Conservation (phyloP, 2,888 invertebrate genomes). For the Orthosia incerta region DNA sequence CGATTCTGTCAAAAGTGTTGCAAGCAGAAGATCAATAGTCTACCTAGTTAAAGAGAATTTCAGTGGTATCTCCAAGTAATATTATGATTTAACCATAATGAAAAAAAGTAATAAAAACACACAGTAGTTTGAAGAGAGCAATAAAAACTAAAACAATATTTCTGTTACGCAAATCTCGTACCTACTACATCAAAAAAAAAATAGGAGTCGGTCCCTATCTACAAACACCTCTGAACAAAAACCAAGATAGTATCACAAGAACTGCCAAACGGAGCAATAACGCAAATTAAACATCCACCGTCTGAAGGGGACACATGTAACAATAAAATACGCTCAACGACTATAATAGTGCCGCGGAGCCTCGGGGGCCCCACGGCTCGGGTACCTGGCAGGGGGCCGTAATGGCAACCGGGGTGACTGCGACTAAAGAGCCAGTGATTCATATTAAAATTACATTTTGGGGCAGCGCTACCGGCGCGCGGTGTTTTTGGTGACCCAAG, state of each 20-base stretch:
- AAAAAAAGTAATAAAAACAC: background rate
- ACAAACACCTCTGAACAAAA: slow-evolving; percentile 3
- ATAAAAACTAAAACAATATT: no score
- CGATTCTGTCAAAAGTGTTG: slow-evolving; percentile 4
- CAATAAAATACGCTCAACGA: slow-evolving; percentile 62
- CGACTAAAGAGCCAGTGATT: slow-evolving; percentile 63
- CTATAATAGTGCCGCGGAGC: slow-evolving; percentile 51
- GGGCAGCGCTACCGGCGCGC: slow-evolving; percentile 29
- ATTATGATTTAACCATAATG: no score
- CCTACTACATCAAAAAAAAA: slow-evolving; percentile 5
- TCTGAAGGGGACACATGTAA: slow-evolving; percentile 61
- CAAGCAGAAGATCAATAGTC: no score
- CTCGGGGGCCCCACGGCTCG: slow-evolving; percentile 10
- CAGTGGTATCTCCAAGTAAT: background rate
- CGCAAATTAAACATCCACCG: slow-evolving; percentile 56
- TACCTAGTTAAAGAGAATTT: background rate
- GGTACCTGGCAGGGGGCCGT: slow-evolving; percentile 40
- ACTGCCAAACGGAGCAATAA: slow-evolving; percentile 41
- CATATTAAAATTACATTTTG: slow-evolving; percentile 67
- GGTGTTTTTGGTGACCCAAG: slow-evolving; percentile 24
- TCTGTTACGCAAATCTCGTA: background rate
- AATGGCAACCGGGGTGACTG: slow-evolving; percentile 59
- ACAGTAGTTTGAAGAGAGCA: background rate
- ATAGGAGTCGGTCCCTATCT: background rate
- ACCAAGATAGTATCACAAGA: slow-evolving; percentile 20